phyloP scores from a whole-genome alignment of 2,888 invertebrate genomes.

The Leistus spinibarbis region DNA sequence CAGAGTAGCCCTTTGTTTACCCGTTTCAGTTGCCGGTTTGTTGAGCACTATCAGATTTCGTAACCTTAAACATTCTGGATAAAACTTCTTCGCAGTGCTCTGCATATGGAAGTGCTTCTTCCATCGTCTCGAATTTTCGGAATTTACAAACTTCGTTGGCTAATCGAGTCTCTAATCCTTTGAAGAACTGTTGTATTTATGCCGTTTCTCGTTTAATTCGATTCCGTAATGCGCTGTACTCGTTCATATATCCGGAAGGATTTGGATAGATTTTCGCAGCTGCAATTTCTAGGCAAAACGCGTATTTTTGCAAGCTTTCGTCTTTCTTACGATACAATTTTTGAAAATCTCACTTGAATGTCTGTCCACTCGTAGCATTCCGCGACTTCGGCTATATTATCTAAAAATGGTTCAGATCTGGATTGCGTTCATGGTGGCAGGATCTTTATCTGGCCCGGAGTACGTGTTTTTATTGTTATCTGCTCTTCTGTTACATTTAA shows the following conservation, averaged over 20 bases:
- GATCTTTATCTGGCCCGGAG: no score
- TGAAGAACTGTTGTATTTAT: constrained; percentile 6
- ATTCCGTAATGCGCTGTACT: background rate
- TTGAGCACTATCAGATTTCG: no score
- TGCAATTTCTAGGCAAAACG: constrained; percentile 1
- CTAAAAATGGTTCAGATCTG: constrained; percentile 17
- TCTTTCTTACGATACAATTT: background rate
- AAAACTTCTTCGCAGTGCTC: no score
- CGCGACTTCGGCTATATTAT: background rate
- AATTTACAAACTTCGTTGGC: no score
- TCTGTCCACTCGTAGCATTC: background rate
- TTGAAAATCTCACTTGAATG: constrained; percentile 10
- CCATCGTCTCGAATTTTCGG: constrained; percentile 14
- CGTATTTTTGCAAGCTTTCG: background rate
- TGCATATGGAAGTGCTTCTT: no score
- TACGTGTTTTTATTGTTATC: no score
- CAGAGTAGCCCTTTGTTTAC: background rate
- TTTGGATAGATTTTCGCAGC: no score
- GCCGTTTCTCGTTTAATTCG: background rate
- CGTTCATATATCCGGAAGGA: no score
- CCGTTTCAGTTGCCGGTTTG: background rate
- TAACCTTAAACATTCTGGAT: no score
- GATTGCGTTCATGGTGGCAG: background rate
- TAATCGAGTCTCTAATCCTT: constrained; percentile 10
- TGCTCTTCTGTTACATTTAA: no score